These are phyloP conservation scores for Teinopalpus imperialis DNA, from an alignment of 2,888 invertebrate species.

Conservation along the genomic window DNA sequence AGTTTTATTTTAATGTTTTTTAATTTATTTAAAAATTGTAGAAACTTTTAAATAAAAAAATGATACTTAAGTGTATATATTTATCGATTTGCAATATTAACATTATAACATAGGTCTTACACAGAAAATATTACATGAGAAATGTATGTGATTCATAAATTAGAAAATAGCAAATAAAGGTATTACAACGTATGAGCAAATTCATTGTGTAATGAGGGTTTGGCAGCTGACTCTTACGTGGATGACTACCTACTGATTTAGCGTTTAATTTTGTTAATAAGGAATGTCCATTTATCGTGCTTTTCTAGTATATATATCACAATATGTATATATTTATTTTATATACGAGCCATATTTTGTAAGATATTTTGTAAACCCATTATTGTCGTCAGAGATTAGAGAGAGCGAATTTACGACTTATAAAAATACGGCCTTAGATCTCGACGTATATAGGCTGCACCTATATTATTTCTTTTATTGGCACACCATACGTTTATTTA, in stretches of 20 bases:
- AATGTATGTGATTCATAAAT: slow-evolving; percentile 44
- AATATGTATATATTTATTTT: slow-evolving; percentile 6
- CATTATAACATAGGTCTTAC: background rate
- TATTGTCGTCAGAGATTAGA: background rate
- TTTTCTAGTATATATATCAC: slow-evolving; percentile 33
- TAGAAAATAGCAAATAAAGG: slow-evolving; percentile 35
- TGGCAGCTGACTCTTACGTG: slow-evolving; percentile 45
- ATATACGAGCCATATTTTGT: slow-evolving; percentile 4
- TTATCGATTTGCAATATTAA: no score
- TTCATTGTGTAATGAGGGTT: slow-evolving; percentile 56
- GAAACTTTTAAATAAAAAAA: no score
- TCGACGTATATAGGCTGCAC: no score
- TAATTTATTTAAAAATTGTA: no score
- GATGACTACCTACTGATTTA: slow-evolving; percentile 51
- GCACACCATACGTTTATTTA: no score
- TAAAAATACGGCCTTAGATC: background rate
- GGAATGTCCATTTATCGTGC: slow-evolving; percentile 45
- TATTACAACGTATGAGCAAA: slow-evolving; percentile 37
- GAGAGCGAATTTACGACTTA: background rate
- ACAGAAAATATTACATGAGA: slow-evolving; percentile 23
- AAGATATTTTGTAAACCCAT: slow-evolving; percentile 6
- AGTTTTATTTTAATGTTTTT: no score
- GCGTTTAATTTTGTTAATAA: slow-evolving; percentile 52
- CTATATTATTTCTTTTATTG: no score
- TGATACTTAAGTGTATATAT: no score